phyloP scores from a whole-genome alignment of 2,888 invertebrate species.

The Athetis lepigone region DNA sequence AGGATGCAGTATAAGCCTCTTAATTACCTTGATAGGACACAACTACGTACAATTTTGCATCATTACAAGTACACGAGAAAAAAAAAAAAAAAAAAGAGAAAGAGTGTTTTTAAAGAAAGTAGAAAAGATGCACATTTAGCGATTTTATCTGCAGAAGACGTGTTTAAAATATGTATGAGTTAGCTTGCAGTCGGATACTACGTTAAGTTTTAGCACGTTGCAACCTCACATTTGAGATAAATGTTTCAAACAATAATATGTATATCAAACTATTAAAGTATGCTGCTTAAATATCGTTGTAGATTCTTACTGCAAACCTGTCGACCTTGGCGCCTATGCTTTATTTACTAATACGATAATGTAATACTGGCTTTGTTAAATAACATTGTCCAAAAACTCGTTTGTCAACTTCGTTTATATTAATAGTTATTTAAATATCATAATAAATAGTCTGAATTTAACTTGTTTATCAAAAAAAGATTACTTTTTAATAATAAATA shows the following conservation, averaged over 20 bases:
- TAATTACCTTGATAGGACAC: too few species aligned
- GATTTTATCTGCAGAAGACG: not conserved
- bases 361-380: slow-evolving; percentile 29
- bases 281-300: slow-evolving; percentile 29
- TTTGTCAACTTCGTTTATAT: slow-evolving; percentile 26
- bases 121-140: not conserved
- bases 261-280: slow-evolving; percentile 24
- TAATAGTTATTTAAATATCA: slow-evolving; percentile 13
- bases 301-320: slow-evolving; percentile 41
- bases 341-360: slow-evolving; percentile 45
- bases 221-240: slow-evolving; percentile 1
- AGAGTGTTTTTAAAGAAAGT: too few species aligned
- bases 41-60: too few species aligned
- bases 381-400: slow-evolving; percentile 36
- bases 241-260: slow-evolving; percentile 20
- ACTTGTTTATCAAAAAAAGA: not conserved
- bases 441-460: not conserved
- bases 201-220: not conserved
- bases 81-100: too few species aligned
- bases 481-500: not conserved
- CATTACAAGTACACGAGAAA: too few species aligned
- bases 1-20: too few species aligned
- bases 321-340: slow-evolving; percentile 52
- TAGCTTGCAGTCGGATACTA: not conserved
- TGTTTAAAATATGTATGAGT: not conserved